Conservation (phyloP, 2,797 vertebrate species). For the Erethizon dorsatum region DNA sequence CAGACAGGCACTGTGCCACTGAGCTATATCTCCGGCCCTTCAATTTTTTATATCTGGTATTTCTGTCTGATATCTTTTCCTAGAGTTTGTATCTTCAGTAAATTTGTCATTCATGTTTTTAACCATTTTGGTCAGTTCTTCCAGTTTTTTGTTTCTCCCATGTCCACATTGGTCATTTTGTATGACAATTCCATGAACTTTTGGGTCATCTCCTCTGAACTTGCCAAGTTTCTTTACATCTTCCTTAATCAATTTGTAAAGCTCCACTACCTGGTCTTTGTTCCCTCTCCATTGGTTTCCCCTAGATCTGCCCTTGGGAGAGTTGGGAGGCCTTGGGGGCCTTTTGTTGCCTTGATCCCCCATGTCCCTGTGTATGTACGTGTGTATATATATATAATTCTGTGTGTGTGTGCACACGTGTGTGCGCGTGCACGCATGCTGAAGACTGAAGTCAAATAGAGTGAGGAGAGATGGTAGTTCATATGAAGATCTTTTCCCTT, state of each 20-base stretch:
- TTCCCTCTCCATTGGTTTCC: neutral
- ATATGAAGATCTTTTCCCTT: neutral
- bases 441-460: neutral
- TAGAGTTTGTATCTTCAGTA: neutral
- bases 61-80: neutral
- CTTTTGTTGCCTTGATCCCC: neutral
- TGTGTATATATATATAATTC: neutral
- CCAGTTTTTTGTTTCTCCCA: neutral
- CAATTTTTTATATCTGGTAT: neutral
- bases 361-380: neutral
- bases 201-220: neutral
- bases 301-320: neutral
- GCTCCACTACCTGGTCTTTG: neutral
- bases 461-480: neutral
- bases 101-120: neutral
- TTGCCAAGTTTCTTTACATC: neutral
- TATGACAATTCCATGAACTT: neutral
- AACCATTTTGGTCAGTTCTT: neutral
- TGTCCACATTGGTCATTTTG: neutral
- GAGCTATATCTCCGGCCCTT: no score
- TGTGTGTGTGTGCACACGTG: neutral
- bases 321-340: neutral
- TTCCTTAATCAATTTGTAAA: neutral
- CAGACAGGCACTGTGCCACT: no score
- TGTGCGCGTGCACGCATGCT: neutral